A percentile compares a stretch with the other conserved stretches of the same genome.
Conservation (phyloP, 1,140 invertebrate genomes). For the Triops longicaudatus region DNA sequence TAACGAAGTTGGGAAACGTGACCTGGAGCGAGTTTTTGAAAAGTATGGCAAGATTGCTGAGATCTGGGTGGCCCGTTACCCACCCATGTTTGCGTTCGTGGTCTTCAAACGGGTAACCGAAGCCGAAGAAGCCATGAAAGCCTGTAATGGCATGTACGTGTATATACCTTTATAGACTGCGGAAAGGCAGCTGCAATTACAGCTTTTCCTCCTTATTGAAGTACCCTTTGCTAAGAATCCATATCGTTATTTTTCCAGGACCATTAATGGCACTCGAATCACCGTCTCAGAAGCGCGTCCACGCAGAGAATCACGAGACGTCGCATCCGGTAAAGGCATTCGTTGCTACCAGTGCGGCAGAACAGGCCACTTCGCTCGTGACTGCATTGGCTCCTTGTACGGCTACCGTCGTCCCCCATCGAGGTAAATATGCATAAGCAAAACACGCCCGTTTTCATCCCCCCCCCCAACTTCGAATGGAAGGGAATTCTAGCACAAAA, state of each 20-base stretch:
- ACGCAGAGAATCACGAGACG: background rate
- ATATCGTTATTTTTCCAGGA: background rate
- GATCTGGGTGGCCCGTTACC: slow-evolving; percentile 62
- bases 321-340: slow-evolving; percentile 7
- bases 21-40: slow-evolving; percentile 54
- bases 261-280: slow-evolving; percentile 6
- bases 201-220: background rate
- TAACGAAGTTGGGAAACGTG: slow-evolving; percentile 44
- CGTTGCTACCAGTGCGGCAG: slow-evolving; percentile 56
- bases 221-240: background rate
- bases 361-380: slow-evolving; percentile 54
- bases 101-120: slow-evolving; percentile 60
- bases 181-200: background rate
- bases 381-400: slow-evolving; percentile 40
- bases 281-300: slow-evolving; percentile 6
- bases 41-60: slow-evolving; percentile 56
- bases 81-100: slow-evolving; percentile 61
- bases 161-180: background rate
- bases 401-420: background rate
- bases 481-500: background rate
- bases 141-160: slow-evolving; percentile 53
- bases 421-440: slow-evolving; percentile 12
- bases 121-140: slow-evolving; percentile 55
- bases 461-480: background rate
- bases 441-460: background rate